These are phyloP conservation scores for Ia io DNA, from an alignment of 2,113 vertebrate species.

Conservation along the genomic window DNA sequence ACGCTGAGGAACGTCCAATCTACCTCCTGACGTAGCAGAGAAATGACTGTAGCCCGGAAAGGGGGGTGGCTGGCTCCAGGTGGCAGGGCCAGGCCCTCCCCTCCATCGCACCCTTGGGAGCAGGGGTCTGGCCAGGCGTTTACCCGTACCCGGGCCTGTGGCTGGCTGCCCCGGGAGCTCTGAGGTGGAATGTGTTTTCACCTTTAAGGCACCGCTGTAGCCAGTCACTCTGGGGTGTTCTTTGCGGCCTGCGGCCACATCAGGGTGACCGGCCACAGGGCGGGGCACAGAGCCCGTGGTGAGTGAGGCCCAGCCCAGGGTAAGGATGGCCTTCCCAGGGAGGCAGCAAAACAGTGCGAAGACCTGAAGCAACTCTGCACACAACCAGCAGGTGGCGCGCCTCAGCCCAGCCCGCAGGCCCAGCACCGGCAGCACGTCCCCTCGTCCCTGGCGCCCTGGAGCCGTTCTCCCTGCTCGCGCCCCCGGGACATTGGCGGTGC, in stretches of 20 bases:
- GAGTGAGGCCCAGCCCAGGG: background rate
- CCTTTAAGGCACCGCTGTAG: background rate
- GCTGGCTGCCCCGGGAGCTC: background rate
- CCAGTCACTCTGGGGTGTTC: background rate
- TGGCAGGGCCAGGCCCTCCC: background rate
- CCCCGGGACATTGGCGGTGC: background rate
- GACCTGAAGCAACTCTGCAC: too few relatives aligned
- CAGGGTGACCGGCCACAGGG: background rate
- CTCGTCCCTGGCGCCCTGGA: background rate
- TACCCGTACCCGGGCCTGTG: too few relatives aligned
- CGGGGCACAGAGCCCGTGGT: background rate
- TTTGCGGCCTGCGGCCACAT: background rate
- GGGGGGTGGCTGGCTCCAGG: background rate
- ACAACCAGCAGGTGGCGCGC: fast-evolving
- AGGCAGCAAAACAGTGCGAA: background rate
- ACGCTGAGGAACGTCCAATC: background rate
- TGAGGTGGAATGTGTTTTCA: background rate
- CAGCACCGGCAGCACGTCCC: background rate
- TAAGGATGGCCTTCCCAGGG: fast-evolving
- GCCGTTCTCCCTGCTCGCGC: background rate
- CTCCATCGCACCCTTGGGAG: background rate
- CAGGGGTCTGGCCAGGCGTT: background rate
- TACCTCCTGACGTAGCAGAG: background rate
- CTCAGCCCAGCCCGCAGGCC: background rate
- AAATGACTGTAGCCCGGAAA: background rate